Evolutionary conservation across 2,888 invertebrate species (phyloP).

Genomic region (Microplitis manilae): DNA sequence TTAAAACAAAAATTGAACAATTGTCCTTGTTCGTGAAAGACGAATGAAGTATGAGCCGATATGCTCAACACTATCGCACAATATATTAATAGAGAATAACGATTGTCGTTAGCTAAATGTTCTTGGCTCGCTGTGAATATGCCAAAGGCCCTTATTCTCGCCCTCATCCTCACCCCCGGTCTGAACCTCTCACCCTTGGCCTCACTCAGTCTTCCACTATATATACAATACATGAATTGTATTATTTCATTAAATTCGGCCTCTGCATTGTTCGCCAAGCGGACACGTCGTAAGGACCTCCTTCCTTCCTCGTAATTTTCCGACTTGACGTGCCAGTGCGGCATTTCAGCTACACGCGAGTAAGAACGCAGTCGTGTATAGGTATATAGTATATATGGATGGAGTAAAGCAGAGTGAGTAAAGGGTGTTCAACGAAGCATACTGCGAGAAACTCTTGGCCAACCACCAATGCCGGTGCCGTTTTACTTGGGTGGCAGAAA

Average conservation of each 20-base stretch:
- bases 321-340: conserved; percentile 15
- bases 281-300: conserved; percentile 23
- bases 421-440: conserved; percentile 25
- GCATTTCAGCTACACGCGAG: conserved; percentile 8
- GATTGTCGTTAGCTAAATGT: neutral
- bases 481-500: neutral
- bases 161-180: neutral
- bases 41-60: neutral
- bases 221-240: conserved; percentile 13
- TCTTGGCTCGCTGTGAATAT: neutral
- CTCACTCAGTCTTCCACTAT: neutral
- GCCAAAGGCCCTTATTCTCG: too few species aligned
- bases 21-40: neutral
- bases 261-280: conserved; percentile 12
- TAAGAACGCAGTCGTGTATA: neutral
- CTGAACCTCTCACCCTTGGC: neutral
- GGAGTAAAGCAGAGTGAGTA: conserved; percentile 3
- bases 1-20: neutral
- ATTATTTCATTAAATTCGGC: conserved; percentile 31
- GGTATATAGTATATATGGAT: neutral
- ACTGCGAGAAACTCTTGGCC: conserved; percentile 17
- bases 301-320: conserved; percentile 24
- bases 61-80: neutral
- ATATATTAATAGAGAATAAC: neutral
- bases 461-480: conserved; percentile 6